Percentiles rank a stretch among this genome's conserved stretches.
phyloP scores from a whole-genome alignment of 2,797 vertebrate species.

The Streptopelia turtur region DNA sequence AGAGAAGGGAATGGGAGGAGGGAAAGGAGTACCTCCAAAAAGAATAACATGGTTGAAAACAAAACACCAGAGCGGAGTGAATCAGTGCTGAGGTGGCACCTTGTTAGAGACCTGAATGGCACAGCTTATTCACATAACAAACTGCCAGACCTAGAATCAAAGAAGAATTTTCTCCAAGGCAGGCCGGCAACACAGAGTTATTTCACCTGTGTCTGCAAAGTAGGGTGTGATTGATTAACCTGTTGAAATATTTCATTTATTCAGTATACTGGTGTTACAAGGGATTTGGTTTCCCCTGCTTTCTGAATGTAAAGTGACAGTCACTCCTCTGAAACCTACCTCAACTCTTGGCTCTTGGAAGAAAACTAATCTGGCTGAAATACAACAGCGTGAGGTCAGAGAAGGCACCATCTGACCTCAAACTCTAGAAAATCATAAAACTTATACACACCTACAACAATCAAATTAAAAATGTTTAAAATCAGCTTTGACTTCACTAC shows the following conservation, averaged over 20 bases:
- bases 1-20: background rate
- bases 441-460: background rate
- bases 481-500: background rate
- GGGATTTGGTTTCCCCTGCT: background rate
- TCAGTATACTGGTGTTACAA: background rate
- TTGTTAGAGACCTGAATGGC: slow-evolving; percentile 30
- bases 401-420: background rate
- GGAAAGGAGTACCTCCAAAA: background rate
- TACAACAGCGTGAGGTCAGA: background rate
- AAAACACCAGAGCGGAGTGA: background rate
- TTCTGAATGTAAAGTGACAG: background rate
- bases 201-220: background rate
- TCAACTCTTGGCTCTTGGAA: background rate
- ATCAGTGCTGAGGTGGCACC: slow-evolving; percentile 54
- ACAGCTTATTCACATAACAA: background rate
- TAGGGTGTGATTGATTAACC: background rate
- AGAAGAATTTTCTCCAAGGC: background rate
- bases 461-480: background rate
- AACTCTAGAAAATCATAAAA: background rate
- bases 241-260: background rate
- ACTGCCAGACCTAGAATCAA: background rate
- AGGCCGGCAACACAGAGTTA: background rate
- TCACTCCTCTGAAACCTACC: background rate
- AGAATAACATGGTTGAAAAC: background rate
- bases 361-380: slow-evolving; percentile 31